Base-by-base conservation (phyloP, 2,888 invertebrate genomes). In the Stenolophus ochropezus region DNA sequence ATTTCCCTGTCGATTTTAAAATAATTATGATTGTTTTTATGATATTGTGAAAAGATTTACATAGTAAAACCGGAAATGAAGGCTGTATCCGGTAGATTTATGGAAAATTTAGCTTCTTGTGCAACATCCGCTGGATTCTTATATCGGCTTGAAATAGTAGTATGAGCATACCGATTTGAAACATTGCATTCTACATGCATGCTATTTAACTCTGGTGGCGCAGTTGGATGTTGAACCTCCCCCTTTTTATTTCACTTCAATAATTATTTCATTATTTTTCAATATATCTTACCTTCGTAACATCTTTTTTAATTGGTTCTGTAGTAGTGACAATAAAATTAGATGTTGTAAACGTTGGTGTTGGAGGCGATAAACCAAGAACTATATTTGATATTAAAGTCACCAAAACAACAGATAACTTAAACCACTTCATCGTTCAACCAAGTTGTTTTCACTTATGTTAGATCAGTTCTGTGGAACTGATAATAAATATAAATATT, bases 51-150 rank as follows among this genome's bases (percentile, higher is more conserved):
- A 75, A 21, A 74, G 5, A 51, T 51, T 73, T 71, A 81, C 94
- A 94, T 94, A 51, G 91, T 88, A 86, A 94, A 94, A 75, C 92
- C 93, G 49, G 93, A 93, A 84, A 94, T 94, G 87, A 93, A 94
- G 0, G 94, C 94, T 0, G 93, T 92, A 83, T 94, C 93, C 0
- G 94, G 94, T 69, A 94, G 87, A 18, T 94, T 90, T 5, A 94
- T 91, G 69, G 92, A 91, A 88, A 94, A 94, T 65, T 91, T 90
- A 2, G 93, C 92, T 87, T 94, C 94, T 84, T 93, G 92, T 0
- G 94, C 89, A 6, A 87, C 88, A 69, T 90, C 89, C 5, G 91
- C 92, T 0, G 92, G 91, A 87, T 95, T 95, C 84, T 91, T 91
- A 23, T 94, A 91, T 83, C 90, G 90, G 83, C 94, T 94, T 5